Evolutionary conservation across 2,888 invertebrate species (phyloP).

Genomic region (Margaritifera margaritifera): DNA sequence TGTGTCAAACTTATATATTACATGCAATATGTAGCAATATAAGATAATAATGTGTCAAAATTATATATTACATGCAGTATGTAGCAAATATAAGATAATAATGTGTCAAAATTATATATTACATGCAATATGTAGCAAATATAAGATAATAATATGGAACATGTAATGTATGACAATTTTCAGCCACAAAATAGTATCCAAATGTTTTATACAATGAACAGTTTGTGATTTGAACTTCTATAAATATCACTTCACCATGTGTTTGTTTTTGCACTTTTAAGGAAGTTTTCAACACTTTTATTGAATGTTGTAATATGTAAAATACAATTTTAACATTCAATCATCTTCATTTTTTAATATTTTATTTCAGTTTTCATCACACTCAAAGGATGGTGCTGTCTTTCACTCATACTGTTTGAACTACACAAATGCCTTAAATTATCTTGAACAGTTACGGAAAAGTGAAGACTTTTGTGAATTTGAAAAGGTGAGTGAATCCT

Average conservation of each 20-base stretch:
- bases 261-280: background rate
- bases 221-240: background rate
- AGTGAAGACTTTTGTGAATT: slow-evolving; percentile 79
- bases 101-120: too few relatives aligned
- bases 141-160: too few relatives aligned
- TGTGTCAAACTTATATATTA: too few relatives aligned
- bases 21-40: too few relatives aligned
- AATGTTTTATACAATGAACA: too few relatives aligned
- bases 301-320: background rate
- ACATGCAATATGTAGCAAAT: too few relatives aligned
- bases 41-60: too few relatives aligned
- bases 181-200: too few relatives aligned
- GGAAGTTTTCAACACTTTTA: background rate
- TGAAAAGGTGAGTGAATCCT: slow-evolving; percentile 75
- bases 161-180: too few relatives aligned
- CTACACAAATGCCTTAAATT: slow-evolving; percentile 78
- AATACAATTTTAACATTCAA: background rate
- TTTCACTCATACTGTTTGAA: slow-evolving; percentile 80
- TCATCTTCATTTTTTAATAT: slow-evolving; percentile 1
- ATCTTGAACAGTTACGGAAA: slow-evolving; percentile 77
- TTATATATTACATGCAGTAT: too few relatives aligned
- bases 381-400: slow-evolving; percentile 74
- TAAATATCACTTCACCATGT: background rate
- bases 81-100: too few relatives aligned
- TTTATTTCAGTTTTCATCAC: slow-evolving; percentile 65